A percentile compares a stretch with the other conserved stretches of the same genome.
Conservation (phyloP, 2,888 invertebrate genomes). For the Sinohyriopsis cumingii region DNA sequence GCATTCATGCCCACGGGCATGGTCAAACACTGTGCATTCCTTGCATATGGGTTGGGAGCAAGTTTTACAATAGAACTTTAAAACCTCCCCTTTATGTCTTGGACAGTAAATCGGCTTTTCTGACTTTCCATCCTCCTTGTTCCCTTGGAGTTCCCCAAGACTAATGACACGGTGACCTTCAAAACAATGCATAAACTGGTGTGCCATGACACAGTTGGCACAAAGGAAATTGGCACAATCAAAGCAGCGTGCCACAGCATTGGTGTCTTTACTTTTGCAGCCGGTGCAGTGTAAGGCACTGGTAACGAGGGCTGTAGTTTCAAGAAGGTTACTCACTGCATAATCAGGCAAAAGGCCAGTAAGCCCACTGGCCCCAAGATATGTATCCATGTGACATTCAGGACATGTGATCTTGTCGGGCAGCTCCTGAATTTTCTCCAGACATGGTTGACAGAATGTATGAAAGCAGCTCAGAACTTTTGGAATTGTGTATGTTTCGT, state of each 20-base stretch:
- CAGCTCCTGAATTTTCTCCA: constrained; percentile 78
- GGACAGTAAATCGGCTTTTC: constrained; percentile 81
- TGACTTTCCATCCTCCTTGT: constrained; percentile 70
- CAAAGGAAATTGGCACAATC: constrained; percentile 97
- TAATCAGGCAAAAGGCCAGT: constrained; percentile 81
- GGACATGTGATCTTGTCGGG: constrained; percentile 85
- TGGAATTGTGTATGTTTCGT: constrained; percentile 78
- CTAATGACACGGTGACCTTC: constrained; percentile 92
- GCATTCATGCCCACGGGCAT: constrained; percentile 65
- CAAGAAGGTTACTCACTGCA: constrained; percentile 74
- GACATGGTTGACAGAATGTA: constrained; percentile 87
- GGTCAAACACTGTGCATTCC: constrained; percentile 90
- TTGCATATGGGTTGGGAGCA: constrained; percentile 95
- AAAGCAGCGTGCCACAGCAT: constrained; percentile 95
- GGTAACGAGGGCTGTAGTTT: constrained; percentile 69
- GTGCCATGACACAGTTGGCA: constrained; percentile 98
- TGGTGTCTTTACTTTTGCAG: constrained; percentile 94
- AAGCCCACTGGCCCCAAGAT: constrained; percentile 75
- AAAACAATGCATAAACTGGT: constrained; percentile 99
- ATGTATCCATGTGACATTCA: constrained; percentile 74
- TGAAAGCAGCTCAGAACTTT: constrained; percentile 75
- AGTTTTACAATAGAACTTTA: constrained; percentile 95
- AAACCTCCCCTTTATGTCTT: constrained; percentile 90
- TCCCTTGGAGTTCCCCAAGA: constrained; percentile 75
- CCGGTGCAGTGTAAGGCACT: constrained; percentile 85